These are phyloP conservation scores for Riparia riparia DNA, from an alignment of 2,113 vertebrate genomes.

Conservation along the genomic window DNA sequence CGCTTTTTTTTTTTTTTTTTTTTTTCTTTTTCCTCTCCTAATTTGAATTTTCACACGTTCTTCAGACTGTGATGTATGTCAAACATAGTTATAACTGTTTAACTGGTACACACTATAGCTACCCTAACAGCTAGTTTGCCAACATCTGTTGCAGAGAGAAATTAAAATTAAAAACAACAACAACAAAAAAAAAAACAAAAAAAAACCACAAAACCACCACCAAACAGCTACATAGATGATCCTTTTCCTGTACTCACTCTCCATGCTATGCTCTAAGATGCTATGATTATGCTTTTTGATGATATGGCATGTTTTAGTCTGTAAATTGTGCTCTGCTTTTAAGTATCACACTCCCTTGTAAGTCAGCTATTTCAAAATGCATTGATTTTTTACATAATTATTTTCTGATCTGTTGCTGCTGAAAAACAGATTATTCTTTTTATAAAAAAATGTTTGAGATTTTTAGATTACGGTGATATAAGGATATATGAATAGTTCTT, in stretches of 20 bases:
- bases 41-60: conserved; percentile 24
- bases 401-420: background rate
- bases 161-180: too few species aligned
- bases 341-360: background rate
- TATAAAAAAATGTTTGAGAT: background rate
- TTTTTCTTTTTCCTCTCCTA: background rate
- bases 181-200: too few species aligned
- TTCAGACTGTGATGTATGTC: background rate
- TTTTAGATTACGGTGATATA: background rate
- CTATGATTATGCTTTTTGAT: background rate
- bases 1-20: background rate
- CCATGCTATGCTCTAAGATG: background rate
- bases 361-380: background rate
- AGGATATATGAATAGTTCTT: background rate
- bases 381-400: background rate
- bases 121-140: background rate
- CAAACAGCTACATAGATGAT: background rate
- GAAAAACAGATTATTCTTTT: background rate
- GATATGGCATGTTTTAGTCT: background rate
- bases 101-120: background rate
- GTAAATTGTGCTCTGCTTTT: background rate
- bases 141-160: background rate
- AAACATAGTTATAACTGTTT: conserved; percentile 1
- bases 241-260: background rate
- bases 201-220: too few species aligned